phyloP scores from a whole-genome alignment of 2,888 invertebrate species.

The Mellilla xanthometata region DNA sequence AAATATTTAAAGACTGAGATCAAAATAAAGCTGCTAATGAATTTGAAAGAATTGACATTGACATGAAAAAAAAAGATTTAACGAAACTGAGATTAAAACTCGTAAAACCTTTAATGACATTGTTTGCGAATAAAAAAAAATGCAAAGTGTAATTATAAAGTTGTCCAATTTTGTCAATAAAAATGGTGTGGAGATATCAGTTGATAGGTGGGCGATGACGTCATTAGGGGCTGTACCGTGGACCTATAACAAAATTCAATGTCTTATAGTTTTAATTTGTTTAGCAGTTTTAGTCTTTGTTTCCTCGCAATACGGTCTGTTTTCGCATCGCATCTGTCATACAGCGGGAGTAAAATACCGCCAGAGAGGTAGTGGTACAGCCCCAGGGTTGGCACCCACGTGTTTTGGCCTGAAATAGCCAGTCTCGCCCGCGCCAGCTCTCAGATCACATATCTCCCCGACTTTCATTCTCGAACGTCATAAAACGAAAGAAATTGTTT shows the following conservation, averaged over 20 bases:
- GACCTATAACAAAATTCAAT: no score
- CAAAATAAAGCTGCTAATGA: neutral
- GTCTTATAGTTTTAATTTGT: no score
- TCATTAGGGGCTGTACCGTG: constrained; percentile 41
- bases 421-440: constrained; percentile 65
- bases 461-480: constrained; percentile 24
- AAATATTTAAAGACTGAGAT: neutral
- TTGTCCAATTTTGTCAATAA: constrained; percentile 15
- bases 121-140: constrained; percentile 16
- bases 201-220: constrained; percentile 68
- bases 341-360: no score
- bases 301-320: no score
- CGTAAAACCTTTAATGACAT: constrained; percentile 17
- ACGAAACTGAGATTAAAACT: constrained; percentile 1
- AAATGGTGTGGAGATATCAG: constrained; percentile 52
- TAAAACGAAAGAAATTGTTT: no score
- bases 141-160: constrained; percentile 4
- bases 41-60: no score
- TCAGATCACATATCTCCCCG: constrained; percentile 48
- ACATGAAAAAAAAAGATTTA: neutral
- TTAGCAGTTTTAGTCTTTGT: no score
- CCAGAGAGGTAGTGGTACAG: neutral
- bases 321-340: no score
- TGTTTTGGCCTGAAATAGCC: constrained; percentile 76
- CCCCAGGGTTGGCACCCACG: constrained; percentile 60